Evolutionary conservation across 2,888 invertebrate genomes (phyloP).

Genomic region (Ommatoiulus sabulosus): DNA sequence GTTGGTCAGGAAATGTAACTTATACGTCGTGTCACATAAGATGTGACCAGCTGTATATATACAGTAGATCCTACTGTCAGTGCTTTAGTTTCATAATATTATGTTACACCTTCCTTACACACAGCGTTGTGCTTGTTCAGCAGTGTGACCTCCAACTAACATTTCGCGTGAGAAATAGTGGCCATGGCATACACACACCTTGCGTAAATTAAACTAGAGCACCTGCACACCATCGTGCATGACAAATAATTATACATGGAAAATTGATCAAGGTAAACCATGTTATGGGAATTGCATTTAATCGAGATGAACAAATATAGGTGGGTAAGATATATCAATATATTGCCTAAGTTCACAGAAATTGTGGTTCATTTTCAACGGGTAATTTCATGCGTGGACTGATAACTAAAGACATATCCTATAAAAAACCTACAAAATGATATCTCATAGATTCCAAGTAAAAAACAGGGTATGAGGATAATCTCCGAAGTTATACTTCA

Average conservation of each 20-base stretch:
- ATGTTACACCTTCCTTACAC: neutral
- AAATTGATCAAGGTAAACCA: neutral
- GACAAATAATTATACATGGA: neutral
- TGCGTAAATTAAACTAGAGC: neutral
- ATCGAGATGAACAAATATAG: neutral
- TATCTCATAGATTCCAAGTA: too few species aligned
- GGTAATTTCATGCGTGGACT: too few species aligned
- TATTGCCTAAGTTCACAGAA: too few species aligned
- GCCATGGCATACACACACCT: too few species aligned
- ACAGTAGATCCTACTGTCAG: neutral
- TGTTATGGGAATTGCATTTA: neutral
- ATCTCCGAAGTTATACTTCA: neutral
- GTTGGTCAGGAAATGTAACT: neutral
- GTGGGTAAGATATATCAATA: too few species aligned
- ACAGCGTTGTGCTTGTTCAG: neutral
- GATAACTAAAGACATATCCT: too few species aligned
- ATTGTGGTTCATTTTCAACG: too few species aligned
- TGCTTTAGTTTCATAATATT: neutral
- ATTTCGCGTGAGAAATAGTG: neutral
- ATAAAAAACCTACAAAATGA: too few species aligned
- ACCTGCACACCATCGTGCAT: neutral
- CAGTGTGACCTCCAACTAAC: neutral
- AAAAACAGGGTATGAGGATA: too few species aligned
- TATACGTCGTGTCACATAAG: neutral
- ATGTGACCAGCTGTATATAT: neutral